These are phyloP conservation scores for Tricholaema leucomelas DNA, from an alignment of 2,113 vertebrate species.

Conservation along the genomic window DNA sequence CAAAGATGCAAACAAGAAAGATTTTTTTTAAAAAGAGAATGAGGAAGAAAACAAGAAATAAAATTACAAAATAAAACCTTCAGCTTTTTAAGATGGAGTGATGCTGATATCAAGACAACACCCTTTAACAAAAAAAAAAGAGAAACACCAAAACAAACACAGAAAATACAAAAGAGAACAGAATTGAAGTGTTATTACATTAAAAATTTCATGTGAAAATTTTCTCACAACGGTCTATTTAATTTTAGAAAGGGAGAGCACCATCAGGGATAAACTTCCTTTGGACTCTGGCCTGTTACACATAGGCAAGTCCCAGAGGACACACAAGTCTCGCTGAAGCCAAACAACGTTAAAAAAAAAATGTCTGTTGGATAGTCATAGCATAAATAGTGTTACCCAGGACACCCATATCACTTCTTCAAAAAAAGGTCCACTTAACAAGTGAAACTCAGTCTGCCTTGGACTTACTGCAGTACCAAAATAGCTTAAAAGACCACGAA, in stretches of 20 bases:
- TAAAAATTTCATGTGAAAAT: neutral
- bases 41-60: neutral
- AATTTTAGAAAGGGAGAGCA: neutral
- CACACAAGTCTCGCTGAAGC: neutral
- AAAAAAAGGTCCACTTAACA: neutral
- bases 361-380: neutral
- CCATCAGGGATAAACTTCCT: neutral
- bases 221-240: neutral
- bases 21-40: neutral
- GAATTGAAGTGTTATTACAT: neutral
- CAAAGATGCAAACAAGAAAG: neutral
- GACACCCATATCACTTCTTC: accelerated
- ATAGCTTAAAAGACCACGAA: neutral
- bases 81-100: neutral
- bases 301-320: neutral
- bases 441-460: neutral
- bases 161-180: too few species aligned
- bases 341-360: neutral
- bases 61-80: neutral
- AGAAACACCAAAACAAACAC: neutral
- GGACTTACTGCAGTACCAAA: accelerated
- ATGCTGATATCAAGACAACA: neutral
- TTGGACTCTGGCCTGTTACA: neutral
- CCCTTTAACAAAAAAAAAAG: neutral
- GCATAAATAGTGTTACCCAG: neutral